Base-by-base conservation (phyloP, 2,888 invertebrate species). In the Cosmia trapezina region DNA sequence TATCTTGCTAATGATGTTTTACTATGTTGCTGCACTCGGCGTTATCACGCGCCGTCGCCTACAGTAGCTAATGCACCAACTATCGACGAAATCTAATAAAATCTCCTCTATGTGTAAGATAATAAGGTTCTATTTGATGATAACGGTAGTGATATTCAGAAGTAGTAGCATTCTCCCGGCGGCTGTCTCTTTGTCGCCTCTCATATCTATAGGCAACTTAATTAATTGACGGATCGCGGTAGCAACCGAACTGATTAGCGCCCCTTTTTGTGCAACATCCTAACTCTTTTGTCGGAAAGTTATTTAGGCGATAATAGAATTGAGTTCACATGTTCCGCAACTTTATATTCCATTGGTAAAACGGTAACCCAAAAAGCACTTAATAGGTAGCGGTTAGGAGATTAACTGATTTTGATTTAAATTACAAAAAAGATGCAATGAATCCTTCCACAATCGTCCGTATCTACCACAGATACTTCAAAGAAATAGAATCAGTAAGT, bases 1-100 rank as follows among this genome's bases (percentile, higher is more conserved):
- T 95, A 95, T 95, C 95, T 94, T 91, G 91, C 95, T 95, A 95
- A 95, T 95, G 95, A 96, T 95, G 94, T 95, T 96, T 95, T 94
- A 96, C 94, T 94, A 94, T 91, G 92, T 89, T 87, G 86, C 91
- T 90, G 88, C 90, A 91, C 90, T 92, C 89, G 76, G 76, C 87
- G 90, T 95, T 95, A 95, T 95, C 95, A 89, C 84, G 81, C 70
- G 83, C 89, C 89, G 93, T 93, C 93, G 94, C 92, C 94, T 92
- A 93, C 95, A 88, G 95, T 95, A 95, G 95, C 95, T 90, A 90
- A 88, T 89, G 90, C 87, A 85, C 86, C 82, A 86, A 87, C 82
- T 85, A 83, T 83, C 75, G 49, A 60, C 41, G 68, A 83, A 64
- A 75, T 82, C 82, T 76, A 77, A 80, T 73, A 88, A 88, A 89